phyloP scores from a whole-genome alignment of 2,113 vertebrate species.

The Campylomormyrus tamandua region DNA sequence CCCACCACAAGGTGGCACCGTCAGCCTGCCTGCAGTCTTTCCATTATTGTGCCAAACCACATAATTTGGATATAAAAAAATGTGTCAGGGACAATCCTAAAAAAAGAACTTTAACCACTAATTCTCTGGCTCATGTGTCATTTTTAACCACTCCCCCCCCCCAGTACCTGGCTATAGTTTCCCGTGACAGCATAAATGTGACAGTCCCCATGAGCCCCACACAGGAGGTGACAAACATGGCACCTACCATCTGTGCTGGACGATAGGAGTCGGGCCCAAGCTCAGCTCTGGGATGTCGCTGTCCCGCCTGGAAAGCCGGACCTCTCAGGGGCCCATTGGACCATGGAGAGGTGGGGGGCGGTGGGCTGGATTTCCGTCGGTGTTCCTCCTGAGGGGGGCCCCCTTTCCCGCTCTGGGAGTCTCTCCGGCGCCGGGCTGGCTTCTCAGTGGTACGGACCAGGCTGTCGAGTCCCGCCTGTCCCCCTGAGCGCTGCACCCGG shows the following conservation, averaged over 20 bases:
- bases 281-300: slow-evolving; percentile 40
- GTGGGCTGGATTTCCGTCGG: slow-evolving; percentile 34
- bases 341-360: slow-evolving; percentile 42
- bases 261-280: slow-evolving; percentile 43
- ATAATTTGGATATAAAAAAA: background rate
- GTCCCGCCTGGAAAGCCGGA: slow-evolving; percentile 50
- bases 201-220: background rate
- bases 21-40: background rate
- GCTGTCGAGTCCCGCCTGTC: slow-evolving; percentile 62
- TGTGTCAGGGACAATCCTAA: background rate
- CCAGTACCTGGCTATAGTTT: background rate
- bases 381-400: slow-evolving; percentile 45
- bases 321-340: slow-evolving; percentile 51
- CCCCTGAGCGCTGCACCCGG: slow-evolving; percentile 43
- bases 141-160: background rate
- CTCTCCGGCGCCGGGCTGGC: slow-evolving; percentile 63
- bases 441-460: slow-evolving; percentile 60
- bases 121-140: background rate
- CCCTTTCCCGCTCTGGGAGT: slow-evolving; percentile 52
- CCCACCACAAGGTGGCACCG: background rate
- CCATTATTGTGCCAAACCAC: background rate
- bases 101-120: background rate
- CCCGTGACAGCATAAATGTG: background rate
- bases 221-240: background rate
- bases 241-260: slow-evolving; percentile 55